A percentile compares a stretch with the other conserved stretches of the same genome.
Conservation (phyloP, 2,113 vertebrate genomes). For the Perccottus glenii region DNA sequence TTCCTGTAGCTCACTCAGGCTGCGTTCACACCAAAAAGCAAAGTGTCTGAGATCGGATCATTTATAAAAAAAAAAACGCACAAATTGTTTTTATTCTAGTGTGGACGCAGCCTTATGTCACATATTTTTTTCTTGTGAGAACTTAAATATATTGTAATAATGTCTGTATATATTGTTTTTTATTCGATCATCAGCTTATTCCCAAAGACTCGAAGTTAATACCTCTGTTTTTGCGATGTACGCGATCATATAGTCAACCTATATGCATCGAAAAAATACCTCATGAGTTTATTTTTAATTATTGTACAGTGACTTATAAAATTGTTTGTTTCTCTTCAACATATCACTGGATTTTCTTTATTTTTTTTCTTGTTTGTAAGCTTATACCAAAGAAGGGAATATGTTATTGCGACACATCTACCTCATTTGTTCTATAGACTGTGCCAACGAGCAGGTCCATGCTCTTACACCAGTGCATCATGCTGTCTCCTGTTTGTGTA, state of each 20-base stretch:
- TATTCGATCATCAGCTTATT: slow-evolving; percentile 39
- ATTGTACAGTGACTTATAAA: slow-evolving; percentile 72
- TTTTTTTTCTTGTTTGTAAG: slow-evolving; percentile 55
- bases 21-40: no score
- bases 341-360: slow-evolving; percentile 72
- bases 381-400: slow-evolving; percentile 82
- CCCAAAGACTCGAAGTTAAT: slow-evolving; percentile 46
- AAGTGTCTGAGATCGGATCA: no score
- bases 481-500: slow-evolving; percentile 44
- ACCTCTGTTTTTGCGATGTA: slow-evolving; percentile 75
- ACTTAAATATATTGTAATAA: not conserved
- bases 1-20: no score
- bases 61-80: no score
- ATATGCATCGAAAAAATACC: slow-evolving; percentile 75
- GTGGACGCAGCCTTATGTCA: not conserved
- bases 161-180: slow-evolving; percentile 62
- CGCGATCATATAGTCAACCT: slow-evolving; percentile 61
- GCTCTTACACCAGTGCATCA: slow-evolving; percentile 52
- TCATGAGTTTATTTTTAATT: slow-evolving; percentile 74
- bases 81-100: not conserved
- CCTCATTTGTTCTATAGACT: slow-evolving; percentile 81
- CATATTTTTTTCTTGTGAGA: not conserved
- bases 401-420: slow-evolving; percentile 80
- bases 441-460: slow-evolving; percentile 73
- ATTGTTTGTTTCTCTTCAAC: slow-evolving; percentile 64